phyloP scores from a whole-genome alignment of 2,888 invertebrate genomes.

The Liodrosophila aerea region DNA sequence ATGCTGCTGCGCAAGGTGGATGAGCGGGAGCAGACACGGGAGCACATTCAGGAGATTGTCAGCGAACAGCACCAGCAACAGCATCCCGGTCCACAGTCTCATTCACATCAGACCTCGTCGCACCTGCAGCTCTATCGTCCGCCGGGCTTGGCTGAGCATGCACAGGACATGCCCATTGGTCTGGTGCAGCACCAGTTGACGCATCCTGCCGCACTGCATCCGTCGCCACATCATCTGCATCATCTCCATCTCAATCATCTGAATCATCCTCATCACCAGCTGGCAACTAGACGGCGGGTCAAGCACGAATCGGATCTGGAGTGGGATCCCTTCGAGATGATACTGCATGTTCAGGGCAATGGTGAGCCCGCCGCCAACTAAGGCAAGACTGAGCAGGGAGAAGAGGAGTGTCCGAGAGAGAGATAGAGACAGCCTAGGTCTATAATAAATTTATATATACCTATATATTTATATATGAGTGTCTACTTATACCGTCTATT shows the following conservation, averaged over 20 bases:
- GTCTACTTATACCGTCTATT: background rate
- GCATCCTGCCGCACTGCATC: conserved; percentile 55
- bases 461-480: conserved; percentile 11
- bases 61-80: conserved; percentile 79
- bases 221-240: conserved; percentile 21
- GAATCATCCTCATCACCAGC: too few species aligned
- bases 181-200: conserved; percentile 64
- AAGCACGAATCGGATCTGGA: conserved; percentile 79
- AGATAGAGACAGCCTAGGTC: conserved; percentile 38
- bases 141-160: conserved; percentile 61
- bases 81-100: conserved; percentile 58
- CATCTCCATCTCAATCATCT: conserved; percentile 32
- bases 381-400: conserved; percentile 57
- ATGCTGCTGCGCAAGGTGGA: conserved; percentile 78
- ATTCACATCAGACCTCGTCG: conserved; percentile 28
- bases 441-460: conserved; percentile 23
- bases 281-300: conserved; percentile 53
- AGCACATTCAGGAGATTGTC: conserved; percentile 80
- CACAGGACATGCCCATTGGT: conserved; percentile 72
- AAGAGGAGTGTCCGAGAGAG: conserved; percentile 9
- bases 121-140: conserved; percentile 62
- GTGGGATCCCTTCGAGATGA: conserved; percentile 81
- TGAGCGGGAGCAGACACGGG: conserved; percentile 79
- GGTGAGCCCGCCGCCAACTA: conserved; percentile 76
- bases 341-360: conserved; percentile 78